Evolutionary conservation across 30 jellyfish, hydroid and myxozoan species (phyloP).

Genomic region (Clytia hemisphaerica): DNA sequence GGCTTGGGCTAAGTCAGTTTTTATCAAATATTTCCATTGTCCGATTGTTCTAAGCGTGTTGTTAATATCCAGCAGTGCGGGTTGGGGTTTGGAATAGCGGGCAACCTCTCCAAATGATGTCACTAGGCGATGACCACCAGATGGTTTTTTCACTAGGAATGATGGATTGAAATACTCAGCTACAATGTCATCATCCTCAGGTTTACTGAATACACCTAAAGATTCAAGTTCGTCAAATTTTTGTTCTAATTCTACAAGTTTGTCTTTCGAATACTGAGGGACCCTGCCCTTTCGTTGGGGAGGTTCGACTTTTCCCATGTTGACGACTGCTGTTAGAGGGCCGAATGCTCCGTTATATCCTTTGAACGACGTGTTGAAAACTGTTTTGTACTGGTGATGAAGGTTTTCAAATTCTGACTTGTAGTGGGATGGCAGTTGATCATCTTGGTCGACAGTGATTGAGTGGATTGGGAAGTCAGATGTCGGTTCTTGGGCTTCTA

Average conservation of each 20-base stretch:
- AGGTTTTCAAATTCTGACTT: not conserved
- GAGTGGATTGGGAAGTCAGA: not conserved
- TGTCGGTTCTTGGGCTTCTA: too few relatives aligned
- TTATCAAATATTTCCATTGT: not conserved
- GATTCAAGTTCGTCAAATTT: constrained; percentile 35
- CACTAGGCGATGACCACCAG: not conserved
- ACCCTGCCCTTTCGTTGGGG: constrained; percentile 27
- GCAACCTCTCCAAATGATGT: constrained; percentile 2
- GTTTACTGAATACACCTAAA: constrained; percentile 27
- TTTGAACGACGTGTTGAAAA: not conserved
- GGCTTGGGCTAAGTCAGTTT: not conserved
- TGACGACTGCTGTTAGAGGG: not conserved
- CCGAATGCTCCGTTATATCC: not conserved
- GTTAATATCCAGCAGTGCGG: not conserved
- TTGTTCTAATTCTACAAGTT: constrained; percentile 23
- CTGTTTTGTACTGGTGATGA: not conserved
- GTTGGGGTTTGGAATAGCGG: not conserved
- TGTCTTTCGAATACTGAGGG: constrained; percentile 26
- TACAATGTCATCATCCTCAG: constrained; percentile 25
- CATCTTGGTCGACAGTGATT: constrained; percentile 1
- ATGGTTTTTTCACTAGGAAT: not conserved
- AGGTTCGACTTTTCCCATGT: not conserved
- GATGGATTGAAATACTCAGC: not conserved
- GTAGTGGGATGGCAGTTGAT: too few relatives aligned
- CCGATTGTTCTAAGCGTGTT: not conserved